Evolutionary conservation across 2,113 vertebrate genomes (phyloP).

Genomic region (Apeltes quadracus): DNA sequence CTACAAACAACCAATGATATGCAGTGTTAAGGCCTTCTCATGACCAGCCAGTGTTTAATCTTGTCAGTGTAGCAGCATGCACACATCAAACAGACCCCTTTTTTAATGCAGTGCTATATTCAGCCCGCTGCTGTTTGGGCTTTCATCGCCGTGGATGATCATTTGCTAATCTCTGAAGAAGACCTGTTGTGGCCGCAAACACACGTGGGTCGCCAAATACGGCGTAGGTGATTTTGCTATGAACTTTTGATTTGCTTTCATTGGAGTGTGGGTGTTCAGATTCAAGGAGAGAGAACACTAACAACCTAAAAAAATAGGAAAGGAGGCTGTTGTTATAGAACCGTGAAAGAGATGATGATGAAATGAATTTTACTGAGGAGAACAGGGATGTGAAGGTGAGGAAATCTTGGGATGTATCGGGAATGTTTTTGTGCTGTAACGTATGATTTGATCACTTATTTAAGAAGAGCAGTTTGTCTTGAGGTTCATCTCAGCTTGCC

Average conservation of each 20-base stretch:
- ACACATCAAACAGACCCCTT: neutral
- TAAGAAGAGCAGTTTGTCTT: neutral
- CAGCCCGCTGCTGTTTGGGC: neutral
- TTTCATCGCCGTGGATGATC: neutral
- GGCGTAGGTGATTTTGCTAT: neutral
- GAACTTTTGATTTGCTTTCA: neutral
- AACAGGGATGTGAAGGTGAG: neutral
- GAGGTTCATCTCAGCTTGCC: neutral
- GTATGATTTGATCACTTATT: neutral
- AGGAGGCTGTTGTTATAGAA: neutral
- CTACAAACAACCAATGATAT: neutral
- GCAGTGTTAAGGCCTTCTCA: neutral
- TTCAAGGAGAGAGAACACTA: neutral
- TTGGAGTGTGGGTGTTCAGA: slow-evolving; percentile 25
- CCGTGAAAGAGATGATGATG: neutral
- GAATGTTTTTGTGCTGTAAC: slow-evolving; percentile 4
- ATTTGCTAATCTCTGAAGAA: neutral
- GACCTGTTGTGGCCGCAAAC: neutral
- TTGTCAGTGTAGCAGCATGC: neutral
- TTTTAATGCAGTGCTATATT: neutral
- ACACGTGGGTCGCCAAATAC: neutral
- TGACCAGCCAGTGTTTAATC: neutral
- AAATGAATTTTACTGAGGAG: neutral
- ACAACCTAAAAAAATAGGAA: neutral
- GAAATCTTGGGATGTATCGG: neutral